Evolutionary conservation across 2,113 vertebrate genomes (phyloP).

Genomic region (Poeciliopsis turrubarensis): DNA sequence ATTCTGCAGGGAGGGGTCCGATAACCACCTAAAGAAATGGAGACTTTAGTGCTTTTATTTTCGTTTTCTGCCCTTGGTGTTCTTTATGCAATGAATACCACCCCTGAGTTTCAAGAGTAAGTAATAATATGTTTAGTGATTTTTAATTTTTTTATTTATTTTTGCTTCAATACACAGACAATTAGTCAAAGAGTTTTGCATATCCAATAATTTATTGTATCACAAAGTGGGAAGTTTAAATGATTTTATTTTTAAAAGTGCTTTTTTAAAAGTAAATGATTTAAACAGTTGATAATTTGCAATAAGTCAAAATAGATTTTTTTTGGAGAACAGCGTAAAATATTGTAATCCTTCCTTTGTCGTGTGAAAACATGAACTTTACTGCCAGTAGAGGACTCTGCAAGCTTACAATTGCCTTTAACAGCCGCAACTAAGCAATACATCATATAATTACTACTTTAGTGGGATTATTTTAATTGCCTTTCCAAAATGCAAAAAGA

Average conservation of each 20-base stretch:
- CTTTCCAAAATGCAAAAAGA: neutral
- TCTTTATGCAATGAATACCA: constrained; percentile 80
- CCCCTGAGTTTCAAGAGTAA: constrained; percentile 84
- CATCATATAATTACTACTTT: neutral
- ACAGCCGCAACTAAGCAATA: neutral
- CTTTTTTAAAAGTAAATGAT: too few species aligned
- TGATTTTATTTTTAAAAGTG: neutral
- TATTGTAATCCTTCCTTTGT: neutral
- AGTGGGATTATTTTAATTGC: neutral
- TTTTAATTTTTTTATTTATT: neutral
- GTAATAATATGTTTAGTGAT: constrained; percentile 55
- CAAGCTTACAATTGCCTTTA: constrained; percentile 16
- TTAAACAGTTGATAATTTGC: too few species aligned
- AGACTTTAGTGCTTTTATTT: constrained; percentile 78
- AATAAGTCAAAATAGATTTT: neutral
- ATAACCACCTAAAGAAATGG: constrained; percentile 52
- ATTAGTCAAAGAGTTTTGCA: neutral
- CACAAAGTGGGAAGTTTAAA: neutral
- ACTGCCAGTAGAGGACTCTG: constrained; percentile 65
- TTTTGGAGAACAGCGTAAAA: neutral
- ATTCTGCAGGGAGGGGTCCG: constrained; percentile 13
- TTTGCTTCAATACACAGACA: neutral
- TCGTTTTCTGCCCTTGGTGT: constrained; percentile 84
- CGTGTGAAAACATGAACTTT: neutral
- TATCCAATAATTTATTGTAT: neutral